Evolutionary conservation across 2,888 invertebrate genomes (phyloP), one percentile per base, ranked within the genome.

Genomic region (Cyaniris semiargus): DNA sequence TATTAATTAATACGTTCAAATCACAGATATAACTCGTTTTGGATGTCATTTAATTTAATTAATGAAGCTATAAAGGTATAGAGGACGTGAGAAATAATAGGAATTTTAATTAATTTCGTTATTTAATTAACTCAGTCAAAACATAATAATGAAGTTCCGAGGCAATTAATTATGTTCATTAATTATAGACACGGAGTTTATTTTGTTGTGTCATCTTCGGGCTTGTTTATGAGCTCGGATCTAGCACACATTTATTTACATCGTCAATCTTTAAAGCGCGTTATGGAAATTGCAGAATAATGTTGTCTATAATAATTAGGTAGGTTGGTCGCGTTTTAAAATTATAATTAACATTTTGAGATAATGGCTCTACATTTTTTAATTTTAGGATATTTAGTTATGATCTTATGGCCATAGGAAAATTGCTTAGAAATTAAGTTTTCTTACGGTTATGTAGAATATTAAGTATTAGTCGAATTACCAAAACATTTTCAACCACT

Each of bases 161-260:
- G 66, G 44, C 23, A 75, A 58, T 75, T 75, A 58, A 75, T 75
- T 75, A 75, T 56, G 31, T 56, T 5, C 56, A 58, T 75, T 75
- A 75, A 75, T 56, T 60, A 75, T 27, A 48, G 21, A 75, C 56
- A 21, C 38, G 34, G 60, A 60, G 56, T 75, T 58, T 56, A 21
- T 56, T 75, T 56, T 56, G n/a, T 38, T 58, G 34, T 75, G 58
- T 75, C 72, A 38, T 58, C 56, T 75, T 21, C 34, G 58, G 6
- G 71, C 44, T 5, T 72, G 23, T 72, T 44, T 44, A 72, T 72
- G 3, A 44, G 13, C 38, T 38, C 21, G 44, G 44, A 44, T 72
- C 72, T 44, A 72, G 72, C 13, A 72, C 72, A 72, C 34, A 38
- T 71, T 71, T 72, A 72, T 72, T 72, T 72, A 72, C 23, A 38